Evolutionary conservation across 2,113 vertebrate genomes (phyloP).

Genomic region (Actenoides hombroni): DNA sequence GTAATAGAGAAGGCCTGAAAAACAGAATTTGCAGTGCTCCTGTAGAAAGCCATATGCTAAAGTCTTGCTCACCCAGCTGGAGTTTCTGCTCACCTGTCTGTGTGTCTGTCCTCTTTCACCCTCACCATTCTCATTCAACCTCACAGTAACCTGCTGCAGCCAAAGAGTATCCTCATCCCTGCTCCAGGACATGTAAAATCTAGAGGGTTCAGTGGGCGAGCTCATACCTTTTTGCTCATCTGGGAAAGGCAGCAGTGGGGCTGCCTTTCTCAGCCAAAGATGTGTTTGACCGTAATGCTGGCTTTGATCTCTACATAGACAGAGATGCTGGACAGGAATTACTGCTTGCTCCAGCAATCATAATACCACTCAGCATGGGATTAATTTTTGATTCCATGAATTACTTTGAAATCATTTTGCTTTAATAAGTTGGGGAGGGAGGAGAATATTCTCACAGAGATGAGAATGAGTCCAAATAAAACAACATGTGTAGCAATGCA

Average conservation of each 20-base stretch:
- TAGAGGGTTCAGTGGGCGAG: rapidly evolving
- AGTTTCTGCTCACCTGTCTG: neutral
- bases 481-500: neutral
- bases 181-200: neutral
- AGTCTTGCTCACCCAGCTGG: neutral
- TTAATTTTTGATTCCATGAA: conserved; percentile 28
- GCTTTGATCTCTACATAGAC: neutral
- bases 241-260: neutral
- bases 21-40: neutral
- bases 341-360: conserved; percentile 32
- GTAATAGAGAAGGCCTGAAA: neutral
- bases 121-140: neutral
- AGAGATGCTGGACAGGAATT: conserved; percentile 4
- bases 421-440: neutral
- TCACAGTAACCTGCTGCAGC: neutral
- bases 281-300: neutral
- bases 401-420: conserved; percentile 34
- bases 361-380: conserved; percentile 40
- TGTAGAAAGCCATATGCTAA: neutral
- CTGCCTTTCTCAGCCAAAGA: neutral
- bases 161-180: neutral
- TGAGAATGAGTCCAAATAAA: conserved; percentile 12
- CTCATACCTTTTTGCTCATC: neutral
- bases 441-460: conserved; percentile 4
- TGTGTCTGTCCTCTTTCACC: neutral